Evolutionary conservation across 2,113 vertebrate genomes (phyloP).

Genomic region (Prinia subflava): DNA sequence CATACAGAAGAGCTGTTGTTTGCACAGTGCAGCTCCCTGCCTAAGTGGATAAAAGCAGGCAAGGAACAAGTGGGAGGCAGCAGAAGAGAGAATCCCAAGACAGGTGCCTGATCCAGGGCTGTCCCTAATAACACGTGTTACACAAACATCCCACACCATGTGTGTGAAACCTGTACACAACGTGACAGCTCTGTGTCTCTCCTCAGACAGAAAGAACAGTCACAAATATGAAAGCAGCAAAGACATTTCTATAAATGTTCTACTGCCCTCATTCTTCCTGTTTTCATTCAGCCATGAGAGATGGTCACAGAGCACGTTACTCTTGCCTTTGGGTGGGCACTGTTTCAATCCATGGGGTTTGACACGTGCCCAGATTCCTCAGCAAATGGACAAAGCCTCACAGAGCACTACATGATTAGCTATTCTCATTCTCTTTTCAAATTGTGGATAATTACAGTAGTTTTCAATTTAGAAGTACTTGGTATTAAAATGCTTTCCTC

Average conservation of each 20-base stretch:
- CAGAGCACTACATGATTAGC: not conserved
- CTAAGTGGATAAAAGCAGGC: not conserved
- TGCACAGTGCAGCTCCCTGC: not conserved
- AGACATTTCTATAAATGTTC: not conserved
- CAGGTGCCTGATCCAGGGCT: not conserved
- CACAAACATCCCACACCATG: not conserved
- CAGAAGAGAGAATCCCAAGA: not conserved
- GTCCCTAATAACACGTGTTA: not conserved
- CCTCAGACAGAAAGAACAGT: not conserved
- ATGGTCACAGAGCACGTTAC: not conserved
- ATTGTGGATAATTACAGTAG: not conserved
- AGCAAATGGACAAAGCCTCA: not conserved
- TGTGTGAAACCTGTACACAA: not conserved
- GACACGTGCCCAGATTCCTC: not conserved
- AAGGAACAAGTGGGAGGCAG: not conserved
- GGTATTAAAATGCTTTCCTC: not conserved
- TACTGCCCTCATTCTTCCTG: not conserved
- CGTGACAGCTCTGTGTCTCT: rapidly evolving
- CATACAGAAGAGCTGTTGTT: not conserved
- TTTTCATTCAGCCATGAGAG: not conserved
- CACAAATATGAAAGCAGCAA: not conserved
- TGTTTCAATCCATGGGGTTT: not conserved
- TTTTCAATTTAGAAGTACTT: not conserved
- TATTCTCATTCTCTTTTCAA: not conserved
- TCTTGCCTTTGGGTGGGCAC: not conserved